Percentiles rank a stretch among this genome's conserved stretches.
phyloP scores from a whole-genome alignment of 1,140 invertebrate species.

The Drosophila lacertosa region DNA sequence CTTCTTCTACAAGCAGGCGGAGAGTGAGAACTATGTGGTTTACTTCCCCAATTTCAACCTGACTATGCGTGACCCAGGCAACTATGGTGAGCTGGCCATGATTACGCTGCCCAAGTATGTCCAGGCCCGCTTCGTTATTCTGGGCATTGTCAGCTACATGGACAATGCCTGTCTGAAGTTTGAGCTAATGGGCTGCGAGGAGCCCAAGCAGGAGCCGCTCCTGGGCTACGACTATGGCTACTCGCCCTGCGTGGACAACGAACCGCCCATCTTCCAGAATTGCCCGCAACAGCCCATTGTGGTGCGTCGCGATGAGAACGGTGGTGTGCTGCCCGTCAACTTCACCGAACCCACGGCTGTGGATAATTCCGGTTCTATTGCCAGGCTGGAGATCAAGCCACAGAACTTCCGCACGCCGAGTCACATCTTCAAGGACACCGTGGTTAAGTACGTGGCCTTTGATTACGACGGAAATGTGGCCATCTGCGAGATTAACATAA shows the following conservation, averaged over 20 bases:
- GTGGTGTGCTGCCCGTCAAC: slow-evolving; percentile 94
- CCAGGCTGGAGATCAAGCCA: slow-evolving; percentile 95
- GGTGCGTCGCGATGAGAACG: slow-evolving; percentile 93
- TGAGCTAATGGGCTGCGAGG: slow-evolving; percentile 97
- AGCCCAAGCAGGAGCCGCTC: slow-evolving; percentile 90
- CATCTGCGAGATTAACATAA: slow-evolving; percentile 98
- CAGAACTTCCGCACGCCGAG: slow-evolving; percentile 95
- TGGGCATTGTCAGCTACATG: slow-evolving; percentile 97
- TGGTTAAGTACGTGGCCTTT: slow-evolving; percentile 97
- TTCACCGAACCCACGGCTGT: slow-evolving; percentile 96
- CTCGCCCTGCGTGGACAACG: slow-evolving; percentile 97
- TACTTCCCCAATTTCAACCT: slow-evolving; percentile 98
- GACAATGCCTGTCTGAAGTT: slow-evolving; percentile 98
- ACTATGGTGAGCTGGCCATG: slow-evolving; percentile 97
- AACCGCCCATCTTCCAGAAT: slow-evolving; percentile 97
- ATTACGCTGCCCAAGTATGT: slow-evolving; percentile 97
- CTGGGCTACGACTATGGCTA: slow-evolving; percentile 97
- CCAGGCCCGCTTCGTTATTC: slow-evolving; percentile 95
- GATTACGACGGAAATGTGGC: slow-evolving; percentile 99
- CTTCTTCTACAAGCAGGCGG: slow-evolving; percentile 98
- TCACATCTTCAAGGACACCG: slow-evolving; percentile 94
- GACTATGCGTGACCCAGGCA: slow-evolving; percentile 95
- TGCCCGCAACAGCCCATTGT: slow-evolving; percentile 96
- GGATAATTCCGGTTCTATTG: slow-evolving; percentile 97
- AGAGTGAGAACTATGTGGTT: slow-evolving; percentile 96